Evolutionary conservation across 2,113 vertebrate species (phyloP), one percentile per base, ranked within the genome.

Genomic region (Morone chrysops): DNA sequence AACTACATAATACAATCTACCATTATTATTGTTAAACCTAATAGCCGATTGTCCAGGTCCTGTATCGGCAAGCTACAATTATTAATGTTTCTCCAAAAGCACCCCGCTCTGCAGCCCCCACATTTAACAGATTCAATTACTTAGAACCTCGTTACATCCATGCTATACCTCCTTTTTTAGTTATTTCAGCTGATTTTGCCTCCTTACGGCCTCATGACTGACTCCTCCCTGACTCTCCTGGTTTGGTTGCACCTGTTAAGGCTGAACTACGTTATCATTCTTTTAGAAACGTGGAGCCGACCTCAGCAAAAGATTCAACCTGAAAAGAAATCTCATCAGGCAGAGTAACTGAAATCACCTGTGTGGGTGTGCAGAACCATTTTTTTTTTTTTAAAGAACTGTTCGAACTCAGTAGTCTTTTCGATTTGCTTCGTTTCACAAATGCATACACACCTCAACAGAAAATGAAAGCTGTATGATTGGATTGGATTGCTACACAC

Each of bases 301-400:
- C 20, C 22, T 80, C 11, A 47, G 38, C 40, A 17, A 71, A 57
- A 47, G 54, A 63, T 12, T 70, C 18, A 47, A 56, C 18, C 16
- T 31, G 13, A 69, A 47, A 53, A n/a, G 1, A 47, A 75, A 57
- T 36, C 18, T 22, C 47, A 60, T 65, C 51, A 68, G 22, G 51
- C 12, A 69, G 5, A 70, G 81, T 60, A 61, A 8, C 40, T 36
- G n/a, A 41, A 59, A 70, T 73, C 40, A 25, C 11, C 31, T 56
- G 61, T 50, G 40, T 4, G 62, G 13, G 38, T 62, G 17, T 18
- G 14, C 12, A n/a, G 36, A 12, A 31, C 51, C 6, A 40, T 69
- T 36, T 4, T 5, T n/a, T 38, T 51, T 36, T 12, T 43, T n/a
- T n/a, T n/a, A 57, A 6, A 51, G 25, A 74, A 75, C 20, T 36